A percentile compares a stretch with the other conserved stretches of the same genome.
Conservation (phyloP, 2,797 vertebrate species). For the Melanotaenia boesemani region DNA sequence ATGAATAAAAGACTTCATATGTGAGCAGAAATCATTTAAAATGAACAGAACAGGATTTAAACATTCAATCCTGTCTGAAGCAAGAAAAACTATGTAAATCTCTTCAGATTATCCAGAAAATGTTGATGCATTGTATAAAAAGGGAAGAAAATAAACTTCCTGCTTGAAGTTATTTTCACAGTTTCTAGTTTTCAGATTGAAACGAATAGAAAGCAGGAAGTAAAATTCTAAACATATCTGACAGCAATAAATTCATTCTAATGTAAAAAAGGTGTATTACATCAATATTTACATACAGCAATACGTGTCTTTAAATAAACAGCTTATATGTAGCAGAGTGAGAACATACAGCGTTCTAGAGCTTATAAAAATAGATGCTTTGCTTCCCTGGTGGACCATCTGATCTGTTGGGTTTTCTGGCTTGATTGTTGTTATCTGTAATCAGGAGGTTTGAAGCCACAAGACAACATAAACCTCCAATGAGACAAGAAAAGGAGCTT, state of each 20-base stretch:
- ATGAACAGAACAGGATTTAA: too few species aligned
- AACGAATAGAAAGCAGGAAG: not conserved
- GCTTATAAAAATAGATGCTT: constrained; percentile 52
- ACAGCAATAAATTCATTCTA: constrained; percentile 25
- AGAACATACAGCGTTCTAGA: constrained; percentile 31
- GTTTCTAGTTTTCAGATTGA: not conserved
- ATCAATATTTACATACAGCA: constrained; percentile 79
- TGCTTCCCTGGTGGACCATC: constrained; percentile 26
- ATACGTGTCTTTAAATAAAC: constrained; percentile 73
- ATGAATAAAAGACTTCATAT: too few species aligned
- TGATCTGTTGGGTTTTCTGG: too few species aligned
- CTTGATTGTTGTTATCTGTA: too few species aligned
- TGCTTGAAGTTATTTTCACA: too few species aligned
- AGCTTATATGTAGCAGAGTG: constrained; percentile 66
- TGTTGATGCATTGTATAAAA: not conserved
- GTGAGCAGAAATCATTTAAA: too few species aligned
- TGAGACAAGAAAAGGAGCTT: too few species aligned
- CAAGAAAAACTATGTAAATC: too few species aligned
- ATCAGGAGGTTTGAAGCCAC: too few species aligned
- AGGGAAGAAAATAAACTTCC: not conserved
- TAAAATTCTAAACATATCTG: not conserved
- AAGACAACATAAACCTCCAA: too few species aligned
- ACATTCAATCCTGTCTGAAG: too few species aligned
- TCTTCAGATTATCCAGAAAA: too few species aligned
- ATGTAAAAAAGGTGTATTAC: constrained; percentile 44